Conservation (phyloP, 2,888 invertebrate genomes). For the Ormyrus rosae region DNA sequence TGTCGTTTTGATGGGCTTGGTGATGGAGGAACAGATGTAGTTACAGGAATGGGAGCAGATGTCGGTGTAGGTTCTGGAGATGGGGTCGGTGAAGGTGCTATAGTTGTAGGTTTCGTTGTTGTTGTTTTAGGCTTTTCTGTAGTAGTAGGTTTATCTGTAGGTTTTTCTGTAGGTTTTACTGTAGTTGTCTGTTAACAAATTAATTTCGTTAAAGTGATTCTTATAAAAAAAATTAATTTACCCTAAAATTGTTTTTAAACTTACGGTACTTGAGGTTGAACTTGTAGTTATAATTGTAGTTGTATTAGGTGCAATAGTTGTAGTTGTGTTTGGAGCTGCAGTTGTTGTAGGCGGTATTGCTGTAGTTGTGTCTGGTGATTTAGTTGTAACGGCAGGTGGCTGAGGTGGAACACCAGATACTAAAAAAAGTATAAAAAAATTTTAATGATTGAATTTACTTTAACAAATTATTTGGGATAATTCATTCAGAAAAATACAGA, state of each 20-base stretch:
- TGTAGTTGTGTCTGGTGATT: not conserved
- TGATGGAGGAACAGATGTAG: not conserved
- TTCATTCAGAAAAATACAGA: no score
- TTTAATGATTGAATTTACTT: no score
- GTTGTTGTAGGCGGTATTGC: not conserved
- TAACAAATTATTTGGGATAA: no score
- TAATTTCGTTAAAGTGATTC: no score
- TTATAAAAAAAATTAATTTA: no score
- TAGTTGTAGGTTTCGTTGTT: not conserved
- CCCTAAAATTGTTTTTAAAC: no score
- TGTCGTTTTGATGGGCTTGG: constrained; percentile 40
- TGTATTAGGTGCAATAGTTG: constrained; percentile 1
- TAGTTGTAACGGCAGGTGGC: not conserved
- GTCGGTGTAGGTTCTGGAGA: not conserved
- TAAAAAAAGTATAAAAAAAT: no score
- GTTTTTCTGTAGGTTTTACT: no score
- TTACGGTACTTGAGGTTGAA: not conserved
- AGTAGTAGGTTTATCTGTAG: not conserved
- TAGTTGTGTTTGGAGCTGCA: not conserved
- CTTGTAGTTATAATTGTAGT: constrained; percentile 3
- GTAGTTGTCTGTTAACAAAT: no score
- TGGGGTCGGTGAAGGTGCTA: not conserved
- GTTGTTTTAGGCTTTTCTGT: not conserved
- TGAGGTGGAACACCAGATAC: no score
- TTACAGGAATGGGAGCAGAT: not conserved